A percentile compares a stretch with the other conserved stretches of the same genome.
These are phyloP conservation scores for Xiphorhynchus erythropygius DNA, from an alignment of 2,797 vertebrate genomes.

Conservation along the genomic window DNA sequence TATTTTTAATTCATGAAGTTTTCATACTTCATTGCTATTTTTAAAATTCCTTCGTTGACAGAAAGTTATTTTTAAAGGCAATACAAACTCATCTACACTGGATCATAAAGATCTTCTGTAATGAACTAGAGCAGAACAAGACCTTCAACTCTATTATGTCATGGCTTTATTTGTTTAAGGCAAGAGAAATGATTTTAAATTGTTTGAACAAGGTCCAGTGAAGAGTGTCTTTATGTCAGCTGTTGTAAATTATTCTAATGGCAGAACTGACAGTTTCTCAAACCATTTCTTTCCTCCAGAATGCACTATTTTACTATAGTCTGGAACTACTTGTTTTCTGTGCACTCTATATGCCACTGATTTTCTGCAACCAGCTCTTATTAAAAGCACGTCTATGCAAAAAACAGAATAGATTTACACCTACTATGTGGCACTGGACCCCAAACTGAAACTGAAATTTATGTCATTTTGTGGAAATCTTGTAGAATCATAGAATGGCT, in stretches of 20 bases:
- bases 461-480: neutral
- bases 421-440: neutral
- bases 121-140: neutral
- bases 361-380: neutral
- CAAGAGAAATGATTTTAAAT: slow-evolving; percentile 31
- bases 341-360: neutral
- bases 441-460: neutral
- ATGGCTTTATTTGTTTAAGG: slow-evolving; percentile 4
- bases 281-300: neutral
- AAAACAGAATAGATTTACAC: neutral
- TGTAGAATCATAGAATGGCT: neutral
- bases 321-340: neutral
- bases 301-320: neutral
- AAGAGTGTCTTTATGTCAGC: neutral
- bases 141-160: neutral
- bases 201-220: slow-evolving; percentile 24
- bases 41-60: neutral
- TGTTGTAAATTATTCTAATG: slow-evolving; percentile 21
- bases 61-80: neutral
- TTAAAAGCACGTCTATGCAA: neutral
- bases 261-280: slow-evolving; percentile 7
- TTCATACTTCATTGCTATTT: neutral
- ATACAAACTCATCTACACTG: neutral
- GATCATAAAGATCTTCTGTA: neutral
- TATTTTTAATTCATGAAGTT: neutral